Evolutionary conservation across 2,797 vertebrate species (phyloP).

Genomic region (Sebastes jordani): DNA sequence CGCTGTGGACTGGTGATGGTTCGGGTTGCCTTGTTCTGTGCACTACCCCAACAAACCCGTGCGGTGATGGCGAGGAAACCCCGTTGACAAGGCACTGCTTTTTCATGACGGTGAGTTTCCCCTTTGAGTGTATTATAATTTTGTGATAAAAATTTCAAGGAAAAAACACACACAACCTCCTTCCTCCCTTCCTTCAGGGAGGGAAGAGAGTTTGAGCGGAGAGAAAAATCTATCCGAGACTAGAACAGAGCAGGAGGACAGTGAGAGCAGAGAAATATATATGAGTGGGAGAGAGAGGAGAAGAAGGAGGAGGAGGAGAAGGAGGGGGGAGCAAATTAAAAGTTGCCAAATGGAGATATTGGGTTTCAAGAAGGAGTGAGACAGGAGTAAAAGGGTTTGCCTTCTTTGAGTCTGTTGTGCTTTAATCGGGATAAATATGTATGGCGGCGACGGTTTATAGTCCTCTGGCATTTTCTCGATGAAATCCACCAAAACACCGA

Average conservation of each 20-base stretch:
- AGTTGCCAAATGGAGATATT: slow-evolving; percentile 99
- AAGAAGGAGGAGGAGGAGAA: slow-evolving; percentile 87
- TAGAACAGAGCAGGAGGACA: slow-evolving; percentile 82
- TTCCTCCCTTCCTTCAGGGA: slow-evolving; percentile 95
- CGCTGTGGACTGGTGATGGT: slow-evolving; percentile 41
- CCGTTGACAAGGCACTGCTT: slow-evolving; percentile 99
- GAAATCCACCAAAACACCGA: slow-evolving; percentile 53
- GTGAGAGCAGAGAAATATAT: slow-evolving; percentile 79
- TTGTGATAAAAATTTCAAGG: slow-evolving; percentile 99
- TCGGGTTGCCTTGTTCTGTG: slow-evolving; percentile 76
- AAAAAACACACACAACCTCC: slow-evolving; percentile 97
- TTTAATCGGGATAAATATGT: slow-evolving; percentile 83
- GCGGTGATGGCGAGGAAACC: slow-evolving; percentile 99
- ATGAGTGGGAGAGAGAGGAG: slow-evolving; percentile 94
- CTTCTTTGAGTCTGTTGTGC: slow-evolving; percentile 84
- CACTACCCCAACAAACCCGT: slow-evolving; percentile 94
- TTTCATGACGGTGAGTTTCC: slow-evolving; percentile 99
- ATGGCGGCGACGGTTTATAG: slow-evolving; percentile 61
- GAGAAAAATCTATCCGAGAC: slow-evolving; percentile 92
- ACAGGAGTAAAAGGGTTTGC: slow-evolving; percentile 87
- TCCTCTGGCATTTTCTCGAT: slow-evolving; percentile 69
- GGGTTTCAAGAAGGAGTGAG: slow-evolving; percentile 97
- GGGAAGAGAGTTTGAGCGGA: slow-evolving; percentile 90
- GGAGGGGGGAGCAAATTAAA: slow-evolving; percentile 97
- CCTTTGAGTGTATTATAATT: slow-evolving; percentile 99